Percentiles rank a stretch among this genome's conserved stretches.
These are phyloP conservation scores for Cyclina sinensis DNA, from an alignment of 1,140 invertebrate genomes.

Conservation along the genomic window DNA sequence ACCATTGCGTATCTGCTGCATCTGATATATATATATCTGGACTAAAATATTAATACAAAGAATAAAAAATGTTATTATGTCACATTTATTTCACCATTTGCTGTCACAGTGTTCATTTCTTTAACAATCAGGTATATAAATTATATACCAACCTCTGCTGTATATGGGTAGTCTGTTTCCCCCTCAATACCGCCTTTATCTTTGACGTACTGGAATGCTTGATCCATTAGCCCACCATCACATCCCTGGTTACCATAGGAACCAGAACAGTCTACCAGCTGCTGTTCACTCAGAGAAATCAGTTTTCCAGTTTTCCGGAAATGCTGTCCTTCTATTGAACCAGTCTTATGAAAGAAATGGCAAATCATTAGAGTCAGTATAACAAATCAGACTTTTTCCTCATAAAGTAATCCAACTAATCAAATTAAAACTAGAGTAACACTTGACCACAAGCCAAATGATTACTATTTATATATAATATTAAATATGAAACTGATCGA, in stretches of 20 bases:
- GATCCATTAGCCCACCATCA: slow-evolving; percentile 98
- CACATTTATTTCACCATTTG: too few species aligned
- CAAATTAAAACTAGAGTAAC: too few species aligned
- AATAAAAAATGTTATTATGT: too few species aligned
- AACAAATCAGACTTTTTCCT: background rate
- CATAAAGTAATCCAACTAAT: too few species aligned
- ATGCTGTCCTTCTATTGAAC: slow-evolving; percentile 80
- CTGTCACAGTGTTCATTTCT: too few species aligned
- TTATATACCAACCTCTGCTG: slow-evolving; percentile 71
- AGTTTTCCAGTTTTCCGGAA: slow-evolving; percentile 75
- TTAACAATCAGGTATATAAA: background rate
- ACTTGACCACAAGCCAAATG: too few species aligned
- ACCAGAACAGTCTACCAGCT: slow-evolving; percentile 81
- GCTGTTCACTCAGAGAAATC: slow-evolving; percentile 80
- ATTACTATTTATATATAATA: too few species aligned
- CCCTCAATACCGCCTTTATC: slow-evolving; percentile 96
- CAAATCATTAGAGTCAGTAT: background rate
- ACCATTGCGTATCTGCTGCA: too few species aligned
- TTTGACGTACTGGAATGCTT: slow-evolving; percentile 95
- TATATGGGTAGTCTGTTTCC: slow-evolving; percentile 90
- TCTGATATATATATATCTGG: too few species aligned
- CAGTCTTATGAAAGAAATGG: slow-evolving; percentile 64
- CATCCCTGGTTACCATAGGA: slow-evolving; percentile 94
- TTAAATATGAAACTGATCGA: too few species aligned
- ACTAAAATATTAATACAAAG: too few species aligned